These are phyloP conservation scores for Syrphus vitripennis DNA, from an alignment of 2,888 invertebrate species.

Conservation along the genomic window DNA sequence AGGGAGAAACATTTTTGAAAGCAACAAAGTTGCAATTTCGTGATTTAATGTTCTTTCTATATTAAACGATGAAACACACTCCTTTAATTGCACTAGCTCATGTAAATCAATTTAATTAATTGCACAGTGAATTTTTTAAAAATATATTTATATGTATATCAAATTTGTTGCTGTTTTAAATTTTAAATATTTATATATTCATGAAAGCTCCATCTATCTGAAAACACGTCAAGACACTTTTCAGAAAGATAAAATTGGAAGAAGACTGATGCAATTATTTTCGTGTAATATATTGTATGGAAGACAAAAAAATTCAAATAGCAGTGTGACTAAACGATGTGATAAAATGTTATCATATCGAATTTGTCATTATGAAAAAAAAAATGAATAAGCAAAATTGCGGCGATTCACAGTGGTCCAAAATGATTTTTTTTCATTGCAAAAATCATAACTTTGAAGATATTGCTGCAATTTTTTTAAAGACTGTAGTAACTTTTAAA, in stretches of 20 bases:
- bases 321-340: slow-evolving; percentile 45
- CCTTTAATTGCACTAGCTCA: neutral
- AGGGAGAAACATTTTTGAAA: neutral
- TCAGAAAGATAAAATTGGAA: neutral
- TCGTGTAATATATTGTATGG: too few relatives aligned
- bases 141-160: neutral
- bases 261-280: neutral
- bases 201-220: neutral
- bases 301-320: neutral
- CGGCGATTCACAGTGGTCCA: too few relatives aligned
- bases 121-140: neutral
- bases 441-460: too few relatives aligned
- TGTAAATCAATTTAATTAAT: slow-evolving; percentile 11
- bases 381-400: neutral
- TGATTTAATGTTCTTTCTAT: neutral
- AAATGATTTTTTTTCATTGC: too few relatives aligned
- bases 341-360: slow-evolving; percentile 58
- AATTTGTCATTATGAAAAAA: slow-evolving; percentile 30
- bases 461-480: too few relatives aligned
- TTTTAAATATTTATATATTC: neutral
- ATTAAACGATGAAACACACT: neutral
- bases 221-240: neutral
- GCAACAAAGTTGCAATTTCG: neutral
- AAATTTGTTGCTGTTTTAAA: too few relatives aligned
- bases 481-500: too few relatives aligned